A percentile compares a stretch with the other conserved stretches of the same genome.
Conservation (phyloP, 2,888 invertebrate species). For the Chironomus riparius region DNA sequence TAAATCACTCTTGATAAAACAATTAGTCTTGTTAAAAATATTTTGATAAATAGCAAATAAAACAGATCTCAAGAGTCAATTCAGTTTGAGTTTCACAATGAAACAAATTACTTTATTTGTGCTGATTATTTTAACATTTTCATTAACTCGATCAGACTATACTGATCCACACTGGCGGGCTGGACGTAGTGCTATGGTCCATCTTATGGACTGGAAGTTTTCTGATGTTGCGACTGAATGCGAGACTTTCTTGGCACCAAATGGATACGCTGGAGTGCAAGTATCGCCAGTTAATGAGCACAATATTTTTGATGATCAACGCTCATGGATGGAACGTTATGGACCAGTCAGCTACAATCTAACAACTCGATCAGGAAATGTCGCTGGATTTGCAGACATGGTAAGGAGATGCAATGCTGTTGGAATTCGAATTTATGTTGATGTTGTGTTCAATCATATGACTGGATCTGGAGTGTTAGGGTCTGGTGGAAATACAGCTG, state of each 20-base stretch:
- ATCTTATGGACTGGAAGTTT: conserved; percentile 63
- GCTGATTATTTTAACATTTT: background rate
- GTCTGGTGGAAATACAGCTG: conserved; percentile 53
- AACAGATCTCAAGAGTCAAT: background rate
- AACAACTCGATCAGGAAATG: conserved; percentile 66
- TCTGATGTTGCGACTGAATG: conserved; percentile 57
- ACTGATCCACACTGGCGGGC: conserved; percentile 42
- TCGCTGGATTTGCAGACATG: conserved; percentile 65
- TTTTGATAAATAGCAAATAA: too few species aligned
- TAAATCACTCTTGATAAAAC: too few species aligned
- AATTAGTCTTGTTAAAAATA: too few species aligned
- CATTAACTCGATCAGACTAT: background rate
- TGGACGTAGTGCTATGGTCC: conserved; percentile 46
- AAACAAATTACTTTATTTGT: background rate
- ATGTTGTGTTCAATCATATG: conserved; percentile 83
- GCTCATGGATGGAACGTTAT: conserved; percentile 86
- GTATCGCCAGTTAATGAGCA: conserved; percentile 64
- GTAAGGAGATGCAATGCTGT: conserved; percentile 66
- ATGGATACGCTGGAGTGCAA: conserved; percentile 58
- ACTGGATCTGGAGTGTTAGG: conserved; percentile 48
- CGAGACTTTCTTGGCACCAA: conserved; percentile 53
- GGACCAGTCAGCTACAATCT: conserved; percentile 77
- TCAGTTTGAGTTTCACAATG: conserved; percentile 9
- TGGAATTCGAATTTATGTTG: conserved; percentile 75
- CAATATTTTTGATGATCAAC: conserved; percentile 50